phyloP scores from a whole-genome alignment of 2,797 vertebrate species.

The Bradypodion ventrale region DNA sequence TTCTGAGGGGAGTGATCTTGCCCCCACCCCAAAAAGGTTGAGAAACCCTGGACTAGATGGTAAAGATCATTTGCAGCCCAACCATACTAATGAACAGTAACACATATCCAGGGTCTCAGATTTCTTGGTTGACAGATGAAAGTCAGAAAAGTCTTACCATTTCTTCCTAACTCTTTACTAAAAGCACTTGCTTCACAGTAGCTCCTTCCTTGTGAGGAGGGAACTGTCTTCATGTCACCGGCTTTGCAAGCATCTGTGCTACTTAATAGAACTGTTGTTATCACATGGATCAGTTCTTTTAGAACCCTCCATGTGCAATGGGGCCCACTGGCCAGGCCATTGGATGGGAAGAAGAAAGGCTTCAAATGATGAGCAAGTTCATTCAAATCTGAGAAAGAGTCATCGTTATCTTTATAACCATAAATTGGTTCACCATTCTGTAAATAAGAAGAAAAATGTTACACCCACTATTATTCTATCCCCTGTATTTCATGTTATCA shows the following conservation, averaged over 20 bases:
- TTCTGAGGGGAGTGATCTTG: no score
- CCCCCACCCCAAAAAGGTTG: no score
- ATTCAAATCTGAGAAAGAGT: constrained; percentile 83
- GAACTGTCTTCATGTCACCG: constrained; percentile 73
- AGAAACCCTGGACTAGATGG: no score
- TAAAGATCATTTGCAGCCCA: not conserved
- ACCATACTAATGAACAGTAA: not conserved
- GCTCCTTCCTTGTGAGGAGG: constrained; percentile 77
- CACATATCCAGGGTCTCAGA: not conserved
- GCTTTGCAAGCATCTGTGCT: constrained; percentile 78
- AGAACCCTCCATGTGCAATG: constrained; percentile 83
- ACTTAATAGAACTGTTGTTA: constrained; percentile 86
- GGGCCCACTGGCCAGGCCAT: constrained; percentile 82
- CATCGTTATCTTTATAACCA: constrained; percentile 87
- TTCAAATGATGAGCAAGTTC: constrained; percentile 88
- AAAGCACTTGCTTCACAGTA: constrained; percentile 91
- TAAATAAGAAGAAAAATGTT: constrained; percentile 11
- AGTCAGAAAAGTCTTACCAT: constrained; percentile 75
- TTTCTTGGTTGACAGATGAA: not conserved
- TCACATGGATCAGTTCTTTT: constrained; percentile 90
- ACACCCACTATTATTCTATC: not conserved
- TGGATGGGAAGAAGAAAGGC: constrained; percentile 89
- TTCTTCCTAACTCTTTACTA: constrained; percentile 81
- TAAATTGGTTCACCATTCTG: constrained; percentile 95
- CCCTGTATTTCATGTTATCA: not conserved